Evolutionary conservation across 2,797 vertebrate species (phyloP), one percentile per base, ranked within the genome.

Genomic region (Salarias fasciatus): DNA sequence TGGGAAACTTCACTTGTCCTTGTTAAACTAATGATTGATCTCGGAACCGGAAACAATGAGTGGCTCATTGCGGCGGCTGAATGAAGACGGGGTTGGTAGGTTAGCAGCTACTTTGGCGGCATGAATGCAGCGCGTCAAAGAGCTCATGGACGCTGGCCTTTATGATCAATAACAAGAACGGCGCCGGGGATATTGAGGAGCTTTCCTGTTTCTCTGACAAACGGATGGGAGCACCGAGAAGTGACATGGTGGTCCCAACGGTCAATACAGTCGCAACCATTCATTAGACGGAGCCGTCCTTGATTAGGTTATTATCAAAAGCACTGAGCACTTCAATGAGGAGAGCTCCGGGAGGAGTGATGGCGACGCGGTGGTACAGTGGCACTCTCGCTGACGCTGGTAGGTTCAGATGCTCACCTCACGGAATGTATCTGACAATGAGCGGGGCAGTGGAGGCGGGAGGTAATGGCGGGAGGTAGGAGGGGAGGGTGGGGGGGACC

Each of bases 371-470:
- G 55, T 10, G 48, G 57, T 66, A 41, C 31, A 55, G 55, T 10
- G 48, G 57, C 68, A 41, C 72, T 77, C 73, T 76, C 56, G 47
- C 75, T 57, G 79, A 93, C 80, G 91, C 89, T 91, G 90, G 88
- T 85, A 89, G 83, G 86, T 91, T 93, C 93, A 94, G 93, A 90
- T 90, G 92, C 84, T 93, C 84, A 89, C 80, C 91, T 92, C 92
- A 85, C 47, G 86, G 92, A 94, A 95, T 90, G 87, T 76, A 59
- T 86, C 76, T 68, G 63, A 84, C 86, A 93, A 92, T 91, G 87
- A 91, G 74, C 73, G 78, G 80, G 72, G 79, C 69, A 61, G 90
- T 56, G 51, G 74, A 78, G 89, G 86, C 72, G 54, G 68, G 86
- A 89, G 80, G 75, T 68, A 72, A 67, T 35, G 33, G 33, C 35